Evolutionary conservation across 2,797 vertebrate species (phyloP).

Genomic region (Psittacula derbiana): DNA sequence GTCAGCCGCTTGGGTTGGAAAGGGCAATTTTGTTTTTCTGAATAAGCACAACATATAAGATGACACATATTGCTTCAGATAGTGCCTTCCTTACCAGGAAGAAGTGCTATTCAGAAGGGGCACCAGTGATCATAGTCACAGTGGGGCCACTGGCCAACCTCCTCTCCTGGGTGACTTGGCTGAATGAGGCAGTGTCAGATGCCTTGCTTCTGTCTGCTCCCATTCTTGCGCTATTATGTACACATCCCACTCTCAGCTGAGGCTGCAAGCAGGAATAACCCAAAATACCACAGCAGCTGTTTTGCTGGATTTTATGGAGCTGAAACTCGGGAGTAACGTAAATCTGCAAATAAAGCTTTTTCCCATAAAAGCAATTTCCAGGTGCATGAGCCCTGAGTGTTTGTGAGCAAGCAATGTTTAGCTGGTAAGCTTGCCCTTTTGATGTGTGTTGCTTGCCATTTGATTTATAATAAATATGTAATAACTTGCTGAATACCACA

Average conservation of each 20-base stretch:
- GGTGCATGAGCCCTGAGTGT: background rate
- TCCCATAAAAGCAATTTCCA: background rate
- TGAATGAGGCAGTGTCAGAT: background rate
- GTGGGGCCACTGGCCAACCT: background rate
- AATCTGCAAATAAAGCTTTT: conserved; percentile 23
- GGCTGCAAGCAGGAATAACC: background rate
- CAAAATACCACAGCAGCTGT: background rate
- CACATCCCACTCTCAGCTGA: background rate
- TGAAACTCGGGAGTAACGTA: background rate
- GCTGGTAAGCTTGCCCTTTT: background rate
- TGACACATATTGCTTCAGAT: background rate
- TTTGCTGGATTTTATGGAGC: background rate
- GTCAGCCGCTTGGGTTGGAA: background rate
- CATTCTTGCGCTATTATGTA: background rate
- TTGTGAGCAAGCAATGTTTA: background rate
- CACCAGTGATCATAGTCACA: background rate
- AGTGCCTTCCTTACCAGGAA: background rate
- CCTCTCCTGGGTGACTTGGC: background rate
- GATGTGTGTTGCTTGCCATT: background rate
- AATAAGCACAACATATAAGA: background rate
- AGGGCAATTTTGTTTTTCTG: background rate
- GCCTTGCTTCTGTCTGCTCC: background rate
- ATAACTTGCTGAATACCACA: background rate
- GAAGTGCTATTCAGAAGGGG: background rate
- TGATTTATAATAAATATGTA: background rate